A percentile compares a stretch with the other conserved stretches of the same genome.
Evolutionary conservation across 2,113 vertebrate species (phyloP).

Genomic region (Dromas ardeola): DNA sequence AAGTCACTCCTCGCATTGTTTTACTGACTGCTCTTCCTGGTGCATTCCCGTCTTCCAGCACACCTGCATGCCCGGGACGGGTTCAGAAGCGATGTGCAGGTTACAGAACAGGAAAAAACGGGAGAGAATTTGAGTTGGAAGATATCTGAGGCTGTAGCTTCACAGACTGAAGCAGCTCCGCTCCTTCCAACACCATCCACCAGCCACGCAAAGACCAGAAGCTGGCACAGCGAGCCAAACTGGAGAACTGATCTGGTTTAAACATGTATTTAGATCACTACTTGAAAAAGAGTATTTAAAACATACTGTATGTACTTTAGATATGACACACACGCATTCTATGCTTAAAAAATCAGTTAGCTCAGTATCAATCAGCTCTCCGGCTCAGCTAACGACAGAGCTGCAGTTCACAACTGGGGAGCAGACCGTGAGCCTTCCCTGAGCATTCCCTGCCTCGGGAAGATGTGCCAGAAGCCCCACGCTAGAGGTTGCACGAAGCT

Average conservation of each 20-base stretch:
- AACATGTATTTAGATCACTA: neutral
- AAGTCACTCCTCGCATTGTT: neutral
- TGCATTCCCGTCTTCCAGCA: neutral
- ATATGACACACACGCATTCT: fast-evolving
- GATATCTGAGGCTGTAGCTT: neutral
- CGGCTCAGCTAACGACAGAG: neutral
- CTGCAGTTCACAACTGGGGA: neutral
- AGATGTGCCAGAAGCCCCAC: neutral
- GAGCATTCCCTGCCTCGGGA: too few species aligned
- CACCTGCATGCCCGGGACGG: neutral
- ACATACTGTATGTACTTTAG: neutral
- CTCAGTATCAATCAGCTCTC: neutral
- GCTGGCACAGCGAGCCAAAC: neutral
- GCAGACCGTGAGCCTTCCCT: neutral
- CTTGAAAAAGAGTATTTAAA: neutral
- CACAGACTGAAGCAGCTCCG: neutral
- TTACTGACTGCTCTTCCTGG: neutral
- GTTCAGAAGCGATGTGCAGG: neutral
- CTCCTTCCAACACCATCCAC: neutral
- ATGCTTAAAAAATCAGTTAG: neutral
- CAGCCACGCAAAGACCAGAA: neutral
- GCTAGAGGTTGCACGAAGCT: neutral
- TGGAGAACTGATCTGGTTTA: neutral
- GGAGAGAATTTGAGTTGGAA: neutral
- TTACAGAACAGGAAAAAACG: neutral